Percentiles rank a stretch among this genome's conserved stretches.
These are phyloP conservation scores for Brachionus koreanus DNA, from an alignment of 1,140 invertebrate species.

Conservation along the genomic window DNA sequence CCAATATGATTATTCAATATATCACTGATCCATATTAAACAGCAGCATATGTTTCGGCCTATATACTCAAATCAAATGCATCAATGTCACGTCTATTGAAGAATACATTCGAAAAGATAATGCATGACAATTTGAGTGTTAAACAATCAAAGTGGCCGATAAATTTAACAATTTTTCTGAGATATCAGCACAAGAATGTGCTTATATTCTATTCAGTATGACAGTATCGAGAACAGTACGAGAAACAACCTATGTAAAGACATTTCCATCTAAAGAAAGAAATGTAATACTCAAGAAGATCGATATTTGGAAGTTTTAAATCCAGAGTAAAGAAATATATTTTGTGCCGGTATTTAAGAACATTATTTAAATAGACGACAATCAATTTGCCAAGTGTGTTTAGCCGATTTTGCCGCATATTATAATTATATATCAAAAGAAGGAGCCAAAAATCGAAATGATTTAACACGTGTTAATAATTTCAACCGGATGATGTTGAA, in stretches of 20 bases:
- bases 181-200: neutral
- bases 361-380: neutral
- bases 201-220: neutral
- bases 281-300: slow-evolving; percentile 21
- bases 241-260: neutral
- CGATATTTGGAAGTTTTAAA: neutral
- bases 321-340: neutral
- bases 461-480: neutral
- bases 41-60: neutral
- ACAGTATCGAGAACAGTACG: neutral
- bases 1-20: neutral
- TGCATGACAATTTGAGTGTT: no score
- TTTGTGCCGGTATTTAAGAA: neutral
- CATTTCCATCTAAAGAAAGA: neutral
- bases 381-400: neutral
- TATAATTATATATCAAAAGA: neutral
- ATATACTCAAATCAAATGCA: neutral
- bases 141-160: neutral
- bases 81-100: no score
- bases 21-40: neutral
- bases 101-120: no score
- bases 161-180: neutral
- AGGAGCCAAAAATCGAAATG: neutral
- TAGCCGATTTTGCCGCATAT: neutral
- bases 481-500: neutral